Percentiles rank a stretch among this genome's conserved stretches.
Conservation (phyloP, 2,888 invertebrate species). For the Drymonia ruficornis region DNA sequence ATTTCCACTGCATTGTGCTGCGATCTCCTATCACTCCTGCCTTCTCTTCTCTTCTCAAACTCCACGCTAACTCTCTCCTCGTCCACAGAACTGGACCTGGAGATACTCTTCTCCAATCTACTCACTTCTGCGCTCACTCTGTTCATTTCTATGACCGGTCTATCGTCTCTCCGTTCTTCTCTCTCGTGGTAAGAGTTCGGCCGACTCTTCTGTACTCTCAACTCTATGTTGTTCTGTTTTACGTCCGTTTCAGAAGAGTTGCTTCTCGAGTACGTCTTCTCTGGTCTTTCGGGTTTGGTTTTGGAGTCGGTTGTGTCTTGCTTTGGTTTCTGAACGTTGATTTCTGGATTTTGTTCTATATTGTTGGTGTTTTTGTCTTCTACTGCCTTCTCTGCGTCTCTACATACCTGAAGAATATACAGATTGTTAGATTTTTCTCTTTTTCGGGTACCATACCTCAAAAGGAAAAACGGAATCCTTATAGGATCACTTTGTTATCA, state of each 20-base stretch:
- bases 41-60: constrained; percentile 40
- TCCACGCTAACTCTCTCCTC: constrained; percentile 39
- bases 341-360: constrained; percentile 19
- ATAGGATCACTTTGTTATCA: too few species aligned
- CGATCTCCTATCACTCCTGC: constrained; percentile 46
- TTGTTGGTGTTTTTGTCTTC: constrained; percentile 58
- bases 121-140: constrained; percentile 50
- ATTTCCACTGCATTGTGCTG: constrained; percentile 66
- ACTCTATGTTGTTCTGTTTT: constrained; percentile 15
- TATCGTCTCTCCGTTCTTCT: constrained; percentile 38
- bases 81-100: constrained; percentile 63
- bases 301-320: constrained; percentile 29
- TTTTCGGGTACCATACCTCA: too few species aligned
- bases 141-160: constrained; percentile 39
- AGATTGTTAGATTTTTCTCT: not conserved
- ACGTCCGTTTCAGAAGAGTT: constrained; percentile 34
- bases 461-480: too few species aligned
- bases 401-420: constrained; percentile 60
- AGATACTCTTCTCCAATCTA: constrained; percentile 58
- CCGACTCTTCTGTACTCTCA: constrained; percentile 26
- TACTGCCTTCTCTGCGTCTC: constrained; percentile 76
- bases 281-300: constrained; percentile 38
- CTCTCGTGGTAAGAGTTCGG: constrained; percentile 42
- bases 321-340: constrained; percentile 25
- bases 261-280: constrained; percentile 37